Evolutionary conservation across 2,113 vertebrate genomes (phyloP).

Genomic region (Morone chrysops): DNA sequence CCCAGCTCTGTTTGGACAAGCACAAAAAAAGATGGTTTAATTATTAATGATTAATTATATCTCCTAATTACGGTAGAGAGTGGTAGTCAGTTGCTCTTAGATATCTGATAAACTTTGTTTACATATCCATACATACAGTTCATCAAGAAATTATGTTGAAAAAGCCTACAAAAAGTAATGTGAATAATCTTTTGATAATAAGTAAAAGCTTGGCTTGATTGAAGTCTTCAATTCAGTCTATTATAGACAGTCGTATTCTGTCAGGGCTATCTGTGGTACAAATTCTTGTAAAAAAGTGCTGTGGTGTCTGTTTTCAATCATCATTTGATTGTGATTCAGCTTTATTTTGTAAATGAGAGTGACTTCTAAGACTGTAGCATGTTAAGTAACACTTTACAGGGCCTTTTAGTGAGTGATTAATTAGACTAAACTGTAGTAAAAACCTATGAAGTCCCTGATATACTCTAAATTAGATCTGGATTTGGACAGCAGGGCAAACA

Average conservation of each 20-base stretch:
- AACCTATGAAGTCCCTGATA: not conserved
- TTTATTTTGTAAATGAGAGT: not conserved
- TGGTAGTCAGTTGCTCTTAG: not conserved
- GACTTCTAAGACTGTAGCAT: not conserved
- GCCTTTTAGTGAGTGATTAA: not conserved
- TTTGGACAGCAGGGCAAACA: not conserved
- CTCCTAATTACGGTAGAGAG: not conserved
- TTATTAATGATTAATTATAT: conserved; percentile 8
- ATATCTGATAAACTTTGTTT: not conserved
- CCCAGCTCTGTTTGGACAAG: conserved; percentile 90
- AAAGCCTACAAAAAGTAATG: not conserved
- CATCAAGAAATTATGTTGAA: not conserved
- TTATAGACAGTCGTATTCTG: not conserved
- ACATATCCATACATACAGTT: not conserved
- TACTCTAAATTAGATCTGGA: not conserved
- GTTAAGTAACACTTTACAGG: not conserved
- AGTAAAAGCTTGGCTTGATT: not conserved
- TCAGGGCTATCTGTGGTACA: not conserved
- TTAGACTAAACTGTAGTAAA: not conserved
- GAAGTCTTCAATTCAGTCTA: not conserved
- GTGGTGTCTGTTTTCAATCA: not conserved
- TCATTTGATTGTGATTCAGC: not conserved
- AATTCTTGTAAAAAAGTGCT: not conserved
- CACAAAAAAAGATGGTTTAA: conserved; percentile 49
- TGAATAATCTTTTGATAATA: conserved; percentile 13